phyloP scores from a whole-genome alignment of 2,888 invertebrate species.

The Dendrolimus houi region DNA sequence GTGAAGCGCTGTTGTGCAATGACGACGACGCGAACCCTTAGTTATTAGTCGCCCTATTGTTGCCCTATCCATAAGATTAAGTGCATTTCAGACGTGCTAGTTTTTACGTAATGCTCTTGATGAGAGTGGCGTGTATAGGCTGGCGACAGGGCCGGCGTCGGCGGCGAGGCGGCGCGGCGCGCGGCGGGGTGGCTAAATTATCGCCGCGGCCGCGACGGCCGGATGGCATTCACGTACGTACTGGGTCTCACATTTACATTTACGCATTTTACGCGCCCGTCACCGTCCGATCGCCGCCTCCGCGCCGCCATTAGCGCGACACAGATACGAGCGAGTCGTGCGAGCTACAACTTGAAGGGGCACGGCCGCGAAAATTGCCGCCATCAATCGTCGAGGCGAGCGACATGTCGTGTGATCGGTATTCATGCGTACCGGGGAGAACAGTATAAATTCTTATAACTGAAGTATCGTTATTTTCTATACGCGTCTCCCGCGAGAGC shows the following conservation, averaged over 20 bases:
- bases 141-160: conserved; percentile 20
- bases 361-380: conserved; percentile 42
- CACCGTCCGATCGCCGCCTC: conserved; percentile 41
- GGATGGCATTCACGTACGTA: conserved; percentile 7
- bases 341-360: conserved; percentile 33
- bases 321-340: conserved; percentile 26
- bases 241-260: conserved; percentile 42
- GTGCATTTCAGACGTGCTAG: conserved; percentile 32
- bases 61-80: conserved; percentile 22
- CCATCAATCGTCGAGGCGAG: conserved; percentile 40
- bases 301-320: conserved; percentile 40
- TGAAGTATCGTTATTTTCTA: conserved; percentile 20
- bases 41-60: background rate
- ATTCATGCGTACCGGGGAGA: conserved; percentile 22
- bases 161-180: conserved; percentile 13
- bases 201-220: conserved; percentile 18
- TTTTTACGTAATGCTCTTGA: conserved; percentile 36
- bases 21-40: too few relatives aligned
- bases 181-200: conserved; percentile 31
- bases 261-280: conserved; percentile 50
- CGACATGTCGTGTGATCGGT: conserved; percentile 31
- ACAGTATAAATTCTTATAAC: conserved; percentile 21
- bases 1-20: too few relatives aligned
- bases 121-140: conserved; percentile 12
- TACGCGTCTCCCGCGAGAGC: conserved; percentile 7